phyloP scores from a whole-genome alignment of 30 jellyfish, hydroid and myxozoan genomes.

The Nemopilema nomurai region DNA sequence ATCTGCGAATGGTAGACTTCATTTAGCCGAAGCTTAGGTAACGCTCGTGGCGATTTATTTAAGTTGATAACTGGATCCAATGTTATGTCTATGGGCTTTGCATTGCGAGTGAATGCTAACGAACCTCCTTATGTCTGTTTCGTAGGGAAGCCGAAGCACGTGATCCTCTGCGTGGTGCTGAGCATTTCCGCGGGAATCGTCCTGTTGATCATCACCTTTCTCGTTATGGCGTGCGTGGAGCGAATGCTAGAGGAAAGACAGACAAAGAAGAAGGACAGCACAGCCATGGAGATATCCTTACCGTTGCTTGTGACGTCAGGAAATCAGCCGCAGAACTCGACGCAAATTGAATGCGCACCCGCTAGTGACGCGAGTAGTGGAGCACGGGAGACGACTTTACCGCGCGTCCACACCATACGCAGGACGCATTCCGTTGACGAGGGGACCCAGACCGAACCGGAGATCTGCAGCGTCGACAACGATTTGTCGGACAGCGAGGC shows the following conservation, averaged over 20 bases:
- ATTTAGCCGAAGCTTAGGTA: too few species aligned
- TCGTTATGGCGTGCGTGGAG: constrained; percentile 72
- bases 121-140: too few species aligned
- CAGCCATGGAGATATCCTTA: constrained; percentile 61
- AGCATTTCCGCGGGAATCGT: constrained; percentile 79
- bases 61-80: too few species aligned
- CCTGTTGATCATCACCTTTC: constrained; percentile 49
- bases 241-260: constrained; percentile 29
- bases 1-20: too few species aligned
- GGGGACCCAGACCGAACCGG: constrained; percentile 76
- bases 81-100: too few species aligned
- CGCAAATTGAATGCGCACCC: constrained; percentile 25
- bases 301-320: constrained; percentile 50
- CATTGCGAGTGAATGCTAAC: too few species aligned
- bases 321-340: constrained; percentile 16
- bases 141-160: constrained; percentile 68
- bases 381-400: constrained; percentile 38
- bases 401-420: constrained; percentile 32
- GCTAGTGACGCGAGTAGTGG: constrained; percentile 64
- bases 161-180: constrained; percentile 60
- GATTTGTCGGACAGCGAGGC: constrained; percentile 78
- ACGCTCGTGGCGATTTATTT: too few species aligned
- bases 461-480: constrained; percentile 20
- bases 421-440: constrained; percentile 66
- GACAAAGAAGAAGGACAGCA: constrained; percentile 20